These are phyloP conservation scores for Leptinotarsa haldemani DNA, from an alignment of 2,888 invertebrate genomes.

Conservation along the genomic window DNA sequence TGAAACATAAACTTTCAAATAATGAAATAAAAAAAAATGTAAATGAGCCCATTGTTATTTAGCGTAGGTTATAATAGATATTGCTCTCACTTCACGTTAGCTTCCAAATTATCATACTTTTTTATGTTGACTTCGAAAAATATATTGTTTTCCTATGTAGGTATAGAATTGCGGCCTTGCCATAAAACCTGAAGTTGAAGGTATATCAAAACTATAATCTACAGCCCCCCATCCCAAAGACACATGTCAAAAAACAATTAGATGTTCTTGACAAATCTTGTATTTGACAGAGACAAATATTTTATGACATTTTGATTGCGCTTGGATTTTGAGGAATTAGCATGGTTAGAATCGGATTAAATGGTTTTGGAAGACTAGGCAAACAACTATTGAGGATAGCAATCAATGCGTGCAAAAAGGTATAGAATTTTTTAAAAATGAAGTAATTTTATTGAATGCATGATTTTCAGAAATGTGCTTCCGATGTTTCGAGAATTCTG, in stretches of 20 bases:
- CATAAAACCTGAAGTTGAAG: too few relatives aligned
- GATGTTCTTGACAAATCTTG: not conserved
- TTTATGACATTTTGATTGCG: not conserved
- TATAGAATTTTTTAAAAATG: not conserved
- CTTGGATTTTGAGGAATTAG: slow-evolving; percentile 10
- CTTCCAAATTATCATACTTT: too few relatives aligned
- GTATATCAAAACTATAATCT: not conserved
- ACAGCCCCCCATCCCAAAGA: too few relatives aligned
- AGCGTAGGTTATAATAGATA: too few relatives aligned
- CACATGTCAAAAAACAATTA: not conserved
- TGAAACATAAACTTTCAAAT: too few relatives aligned
- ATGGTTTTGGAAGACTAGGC: slow-evolving; percentile 49
- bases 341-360: slow-evolving; percentile 50
- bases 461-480: slow-evolving; percentile 36
- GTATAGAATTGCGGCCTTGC: too few relatives aligned
- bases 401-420: slow-evolving; percentile 42
- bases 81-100: too few relatives aligned
- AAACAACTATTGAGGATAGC: slow-evolving; percentile 44
- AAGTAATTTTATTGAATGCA: not conserved
- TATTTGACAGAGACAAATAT: not conserved
- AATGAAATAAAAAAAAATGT: too few relatives aligned
- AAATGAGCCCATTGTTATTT: too few relatives aligned
- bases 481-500: slow-evolving; percentile 36
- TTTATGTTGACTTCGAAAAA: too few relatives aligned
- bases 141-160: too few relatives aligned